Percentiles rank a stretch among this genome's conserved stretches.
Conservation (phyloP, 2,113 vertebrate species). For the Scomber colias region DNA sequence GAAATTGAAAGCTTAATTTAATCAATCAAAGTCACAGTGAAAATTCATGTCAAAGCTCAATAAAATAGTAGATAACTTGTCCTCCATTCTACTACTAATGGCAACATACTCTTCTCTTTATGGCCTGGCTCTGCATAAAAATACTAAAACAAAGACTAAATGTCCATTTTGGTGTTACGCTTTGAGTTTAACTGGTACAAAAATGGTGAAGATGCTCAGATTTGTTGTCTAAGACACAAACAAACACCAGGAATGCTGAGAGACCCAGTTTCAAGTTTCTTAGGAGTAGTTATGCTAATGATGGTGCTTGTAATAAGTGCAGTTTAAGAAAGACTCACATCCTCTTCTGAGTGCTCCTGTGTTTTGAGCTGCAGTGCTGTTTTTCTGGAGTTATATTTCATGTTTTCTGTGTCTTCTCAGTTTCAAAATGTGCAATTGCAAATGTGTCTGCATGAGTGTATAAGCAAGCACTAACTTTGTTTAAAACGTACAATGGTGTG, state of each 20-base stretch:
- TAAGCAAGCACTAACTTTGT: conserved; percentile 51
- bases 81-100: not conserved
- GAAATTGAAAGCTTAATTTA: not conserved
- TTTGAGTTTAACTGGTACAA: conserved; percentile 3
- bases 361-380: conserved; percentile 83
- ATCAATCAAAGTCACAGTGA: not conserved
- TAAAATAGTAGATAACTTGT: conserved; percentile 43
- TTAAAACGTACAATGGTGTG: conserved; percentile 41
- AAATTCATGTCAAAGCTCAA: conserved; percentile 6
- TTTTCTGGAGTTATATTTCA: conserved; percentile 80
- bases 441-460: conserved; percentile 73
- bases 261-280: not conserved
- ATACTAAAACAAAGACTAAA: conserved; percentile 1
- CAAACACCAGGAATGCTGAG: not conserved
- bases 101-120: conserved; percentile 19
- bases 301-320: conserved; percentile 32
- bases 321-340: conserved; percentile 18
- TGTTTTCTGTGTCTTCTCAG: conserved; percentile 67
- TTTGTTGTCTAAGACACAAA: not conserved
- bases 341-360: conserved; percentile 51
- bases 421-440: conserved; percentile 19
- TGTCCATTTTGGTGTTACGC: not conserved
- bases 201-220: not conserved
- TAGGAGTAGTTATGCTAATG: not conserved
- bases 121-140: conserved; percentile 24